Conservation (phyloP, 2,888 invertebrate genomes). For the Arctia plantaginis region DNA sequence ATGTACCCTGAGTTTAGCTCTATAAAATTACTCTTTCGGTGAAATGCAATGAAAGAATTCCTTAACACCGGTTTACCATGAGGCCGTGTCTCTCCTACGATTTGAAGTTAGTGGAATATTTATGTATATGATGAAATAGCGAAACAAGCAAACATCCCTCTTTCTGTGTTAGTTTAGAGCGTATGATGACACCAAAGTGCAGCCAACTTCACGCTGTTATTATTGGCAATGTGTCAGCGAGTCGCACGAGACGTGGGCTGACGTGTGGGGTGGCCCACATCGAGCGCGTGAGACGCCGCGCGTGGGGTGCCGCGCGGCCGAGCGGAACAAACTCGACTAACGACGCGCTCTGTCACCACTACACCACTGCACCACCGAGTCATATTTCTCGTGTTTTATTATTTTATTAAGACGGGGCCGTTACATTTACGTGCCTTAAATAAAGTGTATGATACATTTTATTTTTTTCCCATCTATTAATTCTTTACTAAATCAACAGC, state of each 20-base stretch:
- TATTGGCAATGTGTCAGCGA: constrained; percentile 2
- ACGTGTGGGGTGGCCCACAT: not conserved
- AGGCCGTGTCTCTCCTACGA: not conserved
- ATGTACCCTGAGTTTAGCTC: too few species aligned
- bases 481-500: not conserved
- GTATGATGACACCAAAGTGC: not conserved
- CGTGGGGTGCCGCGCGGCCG: constrained; percentile 18
- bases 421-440: too few species aligned
- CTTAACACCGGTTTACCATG: not conserved
- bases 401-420: not conserved
- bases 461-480: not conserved
- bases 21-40: too few species aligned
- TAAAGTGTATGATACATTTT: not conserved
- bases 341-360: constrained; percentile 14
- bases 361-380: not conserved
- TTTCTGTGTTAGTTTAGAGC: not conserved
- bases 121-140: not conserved
- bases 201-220: not conserved
- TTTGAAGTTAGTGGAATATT: not conserved
- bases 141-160: not conserved
- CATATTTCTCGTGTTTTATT: not conserved
- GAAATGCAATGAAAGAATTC: too few species aligned
- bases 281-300: not conserved
- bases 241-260: constrained; percentile 6
- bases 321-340: constrained; percentile 27